Evolutionary conservation across 1,140 invertebrate genomes (phyloP).

Genomic region (Drosophila hydei): DNA sequence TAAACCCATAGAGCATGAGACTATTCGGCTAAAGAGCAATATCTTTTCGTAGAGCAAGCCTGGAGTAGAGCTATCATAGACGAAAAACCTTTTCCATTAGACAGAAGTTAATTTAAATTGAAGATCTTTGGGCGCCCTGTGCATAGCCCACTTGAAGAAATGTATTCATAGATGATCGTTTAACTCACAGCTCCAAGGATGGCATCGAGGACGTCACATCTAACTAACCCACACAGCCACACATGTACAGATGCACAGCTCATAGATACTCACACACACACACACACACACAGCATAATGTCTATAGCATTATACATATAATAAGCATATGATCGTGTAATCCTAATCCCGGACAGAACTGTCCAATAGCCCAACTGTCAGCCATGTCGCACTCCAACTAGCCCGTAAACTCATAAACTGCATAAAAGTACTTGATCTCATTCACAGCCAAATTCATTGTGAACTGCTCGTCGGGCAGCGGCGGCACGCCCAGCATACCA

Average conservation of each 20-base stretch:
- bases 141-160: slow-evolving; percentile 10
- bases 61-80: too few species aligned
- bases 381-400: slow-evolving; percentile 27
- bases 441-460: slow-evolving; percentile 81
- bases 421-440: slow-evolving; percentile 84
- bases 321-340: neutral
- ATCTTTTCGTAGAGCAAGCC: too few species aligned
- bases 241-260: slow-evolving; percentile 1
- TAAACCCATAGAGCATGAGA: too few species aligned
- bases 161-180: slow-evolving; percentile 19
- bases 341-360: neutral
- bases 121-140: slow-evolving; percentile 7
- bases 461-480: slow-evolving; percentile 52
- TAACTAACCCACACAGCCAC: slow-evolving; percentile 6
- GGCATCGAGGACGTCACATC: slow-evolving; percentile 10
- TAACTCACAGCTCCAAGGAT: slow-evolving; percentile 15
- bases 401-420: slow-evolving; percentile 80
- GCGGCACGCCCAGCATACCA: slow-evolving; percentile 32
- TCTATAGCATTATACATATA: neutral
- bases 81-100: too few species aligned
- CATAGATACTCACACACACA: slow-evolving; percentile 6
- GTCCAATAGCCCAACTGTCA: neutral
- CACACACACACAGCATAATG: neutral
- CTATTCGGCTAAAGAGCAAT: too few species aligned
- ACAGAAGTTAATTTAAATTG: too few species aligned